Conservation (phyloP, 2,888 invertebrate species). For the Nomada flava region DNA sequence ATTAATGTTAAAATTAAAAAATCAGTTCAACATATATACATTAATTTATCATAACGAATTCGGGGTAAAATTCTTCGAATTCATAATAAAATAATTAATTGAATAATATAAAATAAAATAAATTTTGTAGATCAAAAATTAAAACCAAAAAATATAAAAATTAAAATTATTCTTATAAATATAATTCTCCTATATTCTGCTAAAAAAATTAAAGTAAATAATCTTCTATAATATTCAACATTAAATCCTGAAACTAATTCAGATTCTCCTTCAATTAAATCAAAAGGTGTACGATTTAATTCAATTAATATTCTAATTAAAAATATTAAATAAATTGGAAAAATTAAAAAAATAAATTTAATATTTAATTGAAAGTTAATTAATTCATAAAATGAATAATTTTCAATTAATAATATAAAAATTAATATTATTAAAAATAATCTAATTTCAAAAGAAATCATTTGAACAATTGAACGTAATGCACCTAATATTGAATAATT, state of each 20-base stretch:
- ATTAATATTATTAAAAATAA: conserved; percentile 87
- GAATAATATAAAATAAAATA: neutral
- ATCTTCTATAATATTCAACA: conserved; percentile 1
- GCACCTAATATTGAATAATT: conserved; percentile 90
- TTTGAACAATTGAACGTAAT: conserved; percentile 89
- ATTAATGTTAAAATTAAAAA: neutral
- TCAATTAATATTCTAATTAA: conserved; percentile 88
- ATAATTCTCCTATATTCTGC: neutral
- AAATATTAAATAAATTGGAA: conserved; percentile 87
- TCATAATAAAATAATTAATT: neutral
- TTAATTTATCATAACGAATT: conserved; percentile 21
- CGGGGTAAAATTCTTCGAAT: neutral
- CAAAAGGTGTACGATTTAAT: conserved; percentile 85
- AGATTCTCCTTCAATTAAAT: conserved; percentile 17
- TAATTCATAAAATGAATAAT: conserved; percentile 16
- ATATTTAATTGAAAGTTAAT: conserved; percentile 79
- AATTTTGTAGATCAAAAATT: neutral
- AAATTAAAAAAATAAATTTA: conserved; percentile 68
- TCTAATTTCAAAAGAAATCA: conserved; percentile 91
- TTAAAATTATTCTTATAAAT: neutral
- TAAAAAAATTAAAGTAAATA: neutral
- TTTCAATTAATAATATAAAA: conserved; percentile 84
- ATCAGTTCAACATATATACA: conserved; percentile 12
- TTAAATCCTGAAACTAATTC: conserved; percentile 14
- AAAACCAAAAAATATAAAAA: neutral